These are phyloP conservation scores for Ephialtes manifestator DNA, from an alignment of 2,888 invertebrate genomes.

Conservation along the genomic window DNA sequence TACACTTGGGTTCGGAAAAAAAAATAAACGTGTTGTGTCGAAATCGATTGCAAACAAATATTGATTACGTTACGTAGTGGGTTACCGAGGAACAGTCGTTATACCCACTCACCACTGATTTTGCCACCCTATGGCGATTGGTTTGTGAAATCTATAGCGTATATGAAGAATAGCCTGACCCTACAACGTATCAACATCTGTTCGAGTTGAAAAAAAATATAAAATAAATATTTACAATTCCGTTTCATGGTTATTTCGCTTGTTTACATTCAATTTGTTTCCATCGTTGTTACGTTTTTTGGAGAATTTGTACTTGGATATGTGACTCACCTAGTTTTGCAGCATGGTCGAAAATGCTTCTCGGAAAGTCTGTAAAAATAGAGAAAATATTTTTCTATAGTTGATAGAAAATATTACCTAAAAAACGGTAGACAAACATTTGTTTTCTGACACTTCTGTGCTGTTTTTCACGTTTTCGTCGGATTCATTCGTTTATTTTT, in stretches of 20 bases:
- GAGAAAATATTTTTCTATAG: background rate
- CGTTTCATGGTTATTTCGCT: background rate
- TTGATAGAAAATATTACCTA: background rate
- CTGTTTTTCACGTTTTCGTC: too few species aligned
- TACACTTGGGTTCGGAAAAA: background rate
- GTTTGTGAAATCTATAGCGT: slow-evolving; percentile 1
- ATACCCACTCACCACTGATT: background rate
- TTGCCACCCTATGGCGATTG: background rate
- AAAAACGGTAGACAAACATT: background rate
- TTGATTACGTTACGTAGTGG: background rate
- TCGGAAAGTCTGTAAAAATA: slow-evolving; percentile 31
- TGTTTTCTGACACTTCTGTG: background rate
- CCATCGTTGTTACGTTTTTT: background rate
- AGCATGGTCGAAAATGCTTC: background rate
- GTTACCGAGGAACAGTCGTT: background rate
- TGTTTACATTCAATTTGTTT: slow-evolving; percentile 23
- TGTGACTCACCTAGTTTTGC: slow-evolving; percentile 44
- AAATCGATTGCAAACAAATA: slow-evolving; percentile 38
- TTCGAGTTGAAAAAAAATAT: slow-evolving; percentile 29
- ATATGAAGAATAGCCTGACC: slow-evolving; percentile 6
- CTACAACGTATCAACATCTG: slow-evolving; percentile 10
- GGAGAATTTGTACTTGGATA: background rate
- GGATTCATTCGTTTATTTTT: too few species aligned
- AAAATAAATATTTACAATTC: slow-evolving; percentile 45
- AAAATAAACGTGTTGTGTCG: background rate